phyloP scores from a whole-genome alignment of 2,797 vertebrate species.

The Mormyrus hasselquistii region DNA sequence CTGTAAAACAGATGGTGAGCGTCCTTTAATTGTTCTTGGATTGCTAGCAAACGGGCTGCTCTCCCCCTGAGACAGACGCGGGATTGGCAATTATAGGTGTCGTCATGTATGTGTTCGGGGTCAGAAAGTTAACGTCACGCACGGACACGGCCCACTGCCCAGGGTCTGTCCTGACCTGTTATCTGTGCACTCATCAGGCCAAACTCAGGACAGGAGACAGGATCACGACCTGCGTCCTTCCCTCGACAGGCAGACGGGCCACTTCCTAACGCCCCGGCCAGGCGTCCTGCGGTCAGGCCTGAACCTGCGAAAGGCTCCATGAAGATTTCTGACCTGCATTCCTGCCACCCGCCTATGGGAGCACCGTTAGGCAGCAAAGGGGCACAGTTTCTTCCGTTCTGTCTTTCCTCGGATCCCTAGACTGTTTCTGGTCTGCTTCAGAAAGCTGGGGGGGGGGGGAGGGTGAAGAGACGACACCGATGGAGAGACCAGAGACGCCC shows the following conservation, averaged over 20 bases:
- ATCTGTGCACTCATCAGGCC: background rate
- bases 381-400: background rate
- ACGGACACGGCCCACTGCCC: background rate
- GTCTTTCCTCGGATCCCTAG: background rate
- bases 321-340: background rate
- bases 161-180: background rate
- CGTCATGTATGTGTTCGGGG: background rate
- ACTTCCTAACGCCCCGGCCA: background rate
- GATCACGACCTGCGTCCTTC: background rate
- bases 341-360: background rate
- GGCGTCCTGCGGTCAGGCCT: background rate
- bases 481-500: conserved; percentile 19
- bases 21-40: background rate
- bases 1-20: background rate
- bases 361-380: background rate
- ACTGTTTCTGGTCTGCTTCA: conserved; percentile 45
- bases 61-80: background rate
- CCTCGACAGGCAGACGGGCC: background rate
- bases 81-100: background rate
- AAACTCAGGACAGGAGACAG: background rate
- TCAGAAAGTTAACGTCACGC: conserved; percentile 15
- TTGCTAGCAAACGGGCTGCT: background rate
- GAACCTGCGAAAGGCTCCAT: background rate
- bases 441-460: conserved; percentile 12
- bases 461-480: conserved; percentile 24